Conservation (phyloP, 2,888 invertebrate genomes). For the Drosophila cognata region DNA sequence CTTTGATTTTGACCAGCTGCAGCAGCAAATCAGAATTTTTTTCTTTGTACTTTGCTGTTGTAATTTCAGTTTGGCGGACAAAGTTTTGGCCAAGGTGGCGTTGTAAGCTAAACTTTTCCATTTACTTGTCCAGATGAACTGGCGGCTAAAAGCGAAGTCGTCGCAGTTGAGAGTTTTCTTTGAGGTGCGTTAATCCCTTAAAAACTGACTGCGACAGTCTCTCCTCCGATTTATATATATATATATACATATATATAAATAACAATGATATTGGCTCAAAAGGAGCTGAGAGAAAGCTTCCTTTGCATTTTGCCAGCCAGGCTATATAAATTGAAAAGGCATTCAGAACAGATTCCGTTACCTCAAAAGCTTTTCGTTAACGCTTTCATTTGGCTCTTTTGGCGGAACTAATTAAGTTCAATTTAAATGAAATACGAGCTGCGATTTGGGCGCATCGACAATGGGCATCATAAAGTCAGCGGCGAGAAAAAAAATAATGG, state of each 20-base stretch:
- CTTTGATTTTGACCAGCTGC: slow-evolving; percentile 56
- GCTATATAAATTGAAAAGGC: slow-evolving; percentile 76
- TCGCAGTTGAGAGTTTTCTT: slow-evolving; percentile 41
- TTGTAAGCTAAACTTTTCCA: slow-evolving; percentile 72
- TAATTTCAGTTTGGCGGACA: slow-evolving; percentile 44
- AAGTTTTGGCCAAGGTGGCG: slow-evolving; percentile 66
- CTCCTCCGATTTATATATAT: not conserved
- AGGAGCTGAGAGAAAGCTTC: not conserved
- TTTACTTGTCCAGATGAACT: slow-evolving; percentile 74
- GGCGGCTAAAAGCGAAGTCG: slow-evolving; percentile 19
- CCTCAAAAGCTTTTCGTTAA: slow-evolving; percentile 8
- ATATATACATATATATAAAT: slow-evolving; percentile 16
- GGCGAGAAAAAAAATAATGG: slow-evolving; percentile 57
- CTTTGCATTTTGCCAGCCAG: slow-evolving; percentile 33
- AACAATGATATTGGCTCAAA: slow-evolving; percentile 29
- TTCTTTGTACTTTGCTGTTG: slow-evolving; percentile 31
- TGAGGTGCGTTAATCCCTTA: slow-evolving; percentile 50
- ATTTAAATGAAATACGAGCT: slow-evolving; percentile 80
- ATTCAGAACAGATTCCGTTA: slow-evolving; percentile 58
- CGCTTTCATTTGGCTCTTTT: slow-evolving; percentile 44
- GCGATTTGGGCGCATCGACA: slow-evolving; percentile 70
- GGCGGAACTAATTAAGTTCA: slow-evolving; percentile 78
- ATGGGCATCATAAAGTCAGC: slow-evolving; percentile 72
- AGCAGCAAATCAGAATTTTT: slow-evolving; percentile 30
- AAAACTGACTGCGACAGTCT: slow-evolving; percentile 30